Percentiles rank a stretch among this genome's conserved stretches.
phyloP scores from a whole-genome alignment of 2,113 vertebrate species.

The Oreochromis spilurus region DNA sequence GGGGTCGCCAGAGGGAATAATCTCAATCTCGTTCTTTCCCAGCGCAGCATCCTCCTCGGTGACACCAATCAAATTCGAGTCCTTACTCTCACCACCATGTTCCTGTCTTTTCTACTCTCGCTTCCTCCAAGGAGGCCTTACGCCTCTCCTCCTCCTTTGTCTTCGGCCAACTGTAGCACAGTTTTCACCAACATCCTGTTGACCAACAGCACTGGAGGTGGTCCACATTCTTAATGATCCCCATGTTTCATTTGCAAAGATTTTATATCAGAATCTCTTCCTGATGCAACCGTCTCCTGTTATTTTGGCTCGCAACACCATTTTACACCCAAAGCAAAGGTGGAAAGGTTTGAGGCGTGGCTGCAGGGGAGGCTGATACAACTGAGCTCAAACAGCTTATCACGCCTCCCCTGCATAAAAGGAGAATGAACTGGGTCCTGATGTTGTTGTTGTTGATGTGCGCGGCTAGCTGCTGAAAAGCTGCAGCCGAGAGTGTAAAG shows the following conservation, averaged over 20 bases:
- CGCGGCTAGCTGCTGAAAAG: background rate
- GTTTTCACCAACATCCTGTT: background rate
- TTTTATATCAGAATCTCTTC: rapidly evolving
- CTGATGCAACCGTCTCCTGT: background rate
- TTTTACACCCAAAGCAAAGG: background rate
- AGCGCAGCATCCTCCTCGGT: background rate
- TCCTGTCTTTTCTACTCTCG: rapidly evolving
- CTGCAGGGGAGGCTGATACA: background rate
- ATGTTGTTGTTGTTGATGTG: background rate
- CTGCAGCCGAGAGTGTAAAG: background rate
- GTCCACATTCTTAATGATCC: background rate
- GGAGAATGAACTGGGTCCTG: background rate
- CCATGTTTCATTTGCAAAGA: too few relatives aligned
- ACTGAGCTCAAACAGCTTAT: background rate
- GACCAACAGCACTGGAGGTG: background rate
- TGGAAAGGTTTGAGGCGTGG: background rate
- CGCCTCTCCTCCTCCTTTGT: background rate
- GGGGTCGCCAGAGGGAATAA: background rate
- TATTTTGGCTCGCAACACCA: background rate
- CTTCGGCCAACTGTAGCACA: background rate
- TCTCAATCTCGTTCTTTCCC: background rate
- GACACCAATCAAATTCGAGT: background rate
- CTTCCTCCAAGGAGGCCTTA: background rate
- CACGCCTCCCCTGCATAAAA: background rate
- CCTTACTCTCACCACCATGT: background rate